Percentiles rank a stretch among this genome's conserved stretches.
These are phyloP conservation scores for Zygogramma bicolorata DNA, from an alignment of 2,888 invertebrate genomes.

Conservation along the genomic window DNA sequence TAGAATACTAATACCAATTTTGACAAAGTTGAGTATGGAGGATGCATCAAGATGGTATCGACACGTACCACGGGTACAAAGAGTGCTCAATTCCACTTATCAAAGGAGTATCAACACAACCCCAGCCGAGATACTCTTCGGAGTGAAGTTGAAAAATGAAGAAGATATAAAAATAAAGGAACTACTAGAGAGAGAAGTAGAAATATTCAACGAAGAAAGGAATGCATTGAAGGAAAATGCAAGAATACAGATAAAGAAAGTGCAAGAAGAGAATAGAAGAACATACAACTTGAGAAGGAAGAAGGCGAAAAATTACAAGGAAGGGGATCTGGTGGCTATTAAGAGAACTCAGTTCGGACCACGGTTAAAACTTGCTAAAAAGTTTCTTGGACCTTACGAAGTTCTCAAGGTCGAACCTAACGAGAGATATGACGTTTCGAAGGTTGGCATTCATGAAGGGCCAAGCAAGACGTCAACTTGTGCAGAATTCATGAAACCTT, in stretches of 20 bases:
- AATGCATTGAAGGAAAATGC: conserved; percentile 27
- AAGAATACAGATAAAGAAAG: conserved; percentile 32
- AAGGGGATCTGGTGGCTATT: conserved; percentile 57
- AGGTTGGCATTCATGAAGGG: conserved; percentile 53
- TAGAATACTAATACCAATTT: conserved; percentile 53
- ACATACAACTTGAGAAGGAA: conserved; percentile 46
- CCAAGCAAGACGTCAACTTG: conserved; percentile 50
- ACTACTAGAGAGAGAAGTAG: conserved; percentile 28
- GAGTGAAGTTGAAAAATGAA: conserved; percentile 36
- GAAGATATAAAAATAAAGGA: conserved; percentile 34
- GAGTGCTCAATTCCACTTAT: conserved; percentile 52
- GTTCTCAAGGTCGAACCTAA: conserved; percentile 41
- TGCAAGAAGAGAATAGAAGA: conserved; percentile 49
- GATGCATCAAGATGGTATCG: conserved; percentile 56
- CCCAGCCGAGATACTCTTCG: conserved; percentile 48
- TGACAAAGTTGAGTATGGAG: conserved; percentile 58
- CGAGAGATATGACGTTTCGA: conserved; percentile 57
- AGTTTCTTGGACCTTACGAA: conserved; percentile 57
- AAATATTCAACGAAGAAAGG: conserved; percentile 28
- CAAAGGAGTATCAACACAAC: conserved; percentile 50
- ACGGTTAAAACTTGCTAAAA: conserved; percentile 56
- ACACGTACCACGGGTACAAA: conserved; percentile 47
- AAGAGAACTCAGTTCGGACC: conserved; percentile 59
- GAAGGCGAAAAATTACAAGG: conserved; percentile 42
- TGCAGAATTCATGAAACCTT: conserved; percentile 47